Percentiles rank a stretch among this genome's conserved stretches.
Conservation (phyloP, 1,140 invertebrate genomes). For the Polypedilum vanderplanki region DNA sequence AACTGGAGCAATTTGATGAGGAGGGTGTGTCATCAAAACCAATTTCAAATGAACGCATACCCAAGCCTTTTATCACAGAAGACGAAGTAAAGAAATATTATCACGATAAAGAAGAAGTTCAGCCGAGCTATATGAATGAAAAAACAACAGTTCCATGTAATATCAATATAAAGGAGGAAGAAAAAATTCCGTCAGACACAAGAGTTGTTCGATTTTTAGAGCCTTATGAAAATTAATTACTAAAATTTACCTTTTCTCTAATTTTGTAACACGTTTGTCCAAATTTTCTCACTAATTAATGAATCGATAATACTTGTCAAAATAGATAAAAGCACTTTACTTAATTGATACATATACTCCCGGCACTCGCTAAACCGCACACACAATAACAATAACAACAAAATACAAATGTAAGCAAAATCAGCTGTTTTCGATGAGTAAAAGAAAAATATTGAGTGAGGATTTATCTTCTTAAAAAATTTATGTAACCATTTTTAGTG, state of each 20-base stretch:
- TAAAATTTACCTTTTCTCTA: neutral
- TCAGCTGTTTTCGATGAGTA: too few species aligned
- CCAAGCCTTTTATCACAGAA: neutral
- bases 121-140: neutral
- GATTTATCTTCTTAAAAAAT: too few species aligned
- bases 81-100: neutral
- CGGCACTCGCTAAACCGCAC: too few species aligned
- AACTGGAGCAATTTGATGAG: neutral
- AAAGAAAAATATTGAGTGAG: too few species aligned
- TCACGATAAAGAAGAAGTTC: neutral
- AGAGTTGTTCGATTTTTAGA: conserved; percentile 10
- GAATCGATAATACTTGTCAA: too few species aligned
- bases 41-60: neutral
- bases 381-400: too few species aligned
- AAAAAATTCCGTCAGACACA: neutral
- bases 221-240: neutral
- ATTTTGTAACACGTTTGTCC: neutral
- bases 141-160: neutral
- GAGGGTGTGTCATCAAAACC: neutral
- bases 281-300: too few species aligned
- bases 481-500: too few species aligned
- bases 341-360: too few species aligned
- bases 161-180: neutral
- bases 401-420: too few species aligned
- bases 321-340: too few species aligned